phyloP scores from a whole-genome alignment of 2,888 invertebrate species.

The Eupsilia transversa region DNA sequence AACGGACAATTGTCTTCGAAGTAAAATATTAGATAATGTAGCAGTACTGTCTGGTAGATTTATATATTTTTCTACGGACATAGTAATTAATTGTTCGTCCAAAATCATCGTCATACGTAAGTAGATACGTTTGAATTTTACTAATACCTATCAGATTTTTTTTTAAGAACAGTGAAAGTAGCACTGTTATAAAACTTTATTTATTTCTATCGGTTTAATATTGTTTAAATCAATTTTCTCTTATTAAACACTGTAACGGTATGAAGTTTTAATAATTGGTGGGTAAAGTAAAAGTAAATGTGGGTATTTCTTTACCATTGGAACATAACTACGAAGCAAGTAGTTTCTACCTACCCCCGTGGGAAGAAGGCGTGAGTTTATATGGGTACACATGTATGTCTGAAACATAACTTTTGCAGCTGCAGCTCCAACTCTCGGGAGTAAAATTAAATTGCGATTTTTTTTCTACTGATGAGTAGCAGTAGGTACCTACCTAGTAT shows the following conservation, averaged over 20 bases:
- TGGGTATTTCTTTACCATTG: neutral
- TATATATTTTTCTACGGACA: slow-evolving; percentile 1
- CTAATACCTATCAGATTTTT: neutral
- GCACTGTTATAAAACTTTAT: neutral
- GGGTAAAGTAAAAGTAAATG: no score
- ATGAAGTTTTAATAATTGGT: neutral
- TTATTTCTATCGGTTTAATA: neutral
- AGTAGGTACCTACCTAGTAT: no score
- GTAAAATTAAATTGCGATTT: neutral
- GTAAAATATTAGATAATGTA: slow-evolving; percentile 3
- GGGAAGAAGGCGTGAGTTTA: neutral
- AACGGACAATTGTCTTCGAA: slow-evolving; percentile 15
- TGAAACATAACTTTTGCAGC: neutral
- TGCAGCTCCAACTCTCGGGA: slow-evolving; percentile 5
- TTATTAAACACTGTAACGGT: neutral
- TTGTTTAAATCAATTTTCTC: neutral
- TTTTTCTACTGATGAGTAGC: neutral
- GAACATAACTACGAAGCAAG: neutral
- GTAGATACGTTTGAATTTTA: neutral
- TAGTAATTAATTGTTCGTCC: neutral
- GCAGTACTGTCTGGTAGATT: slow-evolving; percentile 16
- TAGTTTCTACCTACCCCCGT: no score
- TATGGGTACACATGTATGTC: neutral
- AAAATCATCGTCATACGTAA: neutral
- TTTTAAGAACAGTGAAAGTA: neutral